Evolutionary conservation across 2,888 invertebrate genomes (phyloP).

Genomic region (Diaprepes abbreviatus): DNA sequence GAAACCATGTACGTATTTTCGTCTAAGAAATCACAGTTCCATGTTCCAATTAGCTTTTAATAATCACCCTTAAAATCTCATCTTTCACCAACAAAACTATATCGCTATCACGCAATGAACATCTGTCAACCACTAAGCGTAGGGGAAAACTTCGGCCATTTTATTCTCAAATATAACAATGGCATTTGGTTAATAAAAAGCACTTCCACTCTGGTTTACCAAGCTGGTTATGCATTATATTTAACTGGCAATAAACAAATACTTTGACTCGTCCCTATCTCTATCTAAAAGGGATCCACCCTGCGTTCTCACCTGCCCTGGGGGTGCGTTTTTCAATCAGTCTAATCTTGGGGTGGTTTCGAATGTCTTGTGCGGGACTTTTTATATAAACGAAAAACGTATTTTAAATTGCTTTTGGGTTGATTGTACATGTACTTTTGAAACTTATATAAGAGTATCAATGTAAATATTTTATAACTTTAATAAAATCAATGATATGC

Average conservation of each 20-base stretch:
- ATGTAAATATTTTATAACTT: too few relatives aligned
- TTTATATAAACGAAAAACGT: constrained; percentile 53
- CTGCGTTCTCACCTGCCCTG: constrained; percentile 59
- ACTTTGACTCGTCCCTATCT: constrained; percentile 57
- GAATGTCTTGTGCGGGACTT: constrained; percentile 41
- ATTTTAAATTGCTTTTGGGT: constrained; percentile 49
- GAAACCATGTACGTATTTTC: too few relatives aligned
- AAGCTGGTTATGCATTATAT: constrained; percentile 55
- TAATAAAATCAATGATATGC: too few relatives aligned
- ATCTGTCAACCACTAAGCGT: constrained; percentile 49
- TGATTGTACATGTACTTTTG: constrained; percentile 3
- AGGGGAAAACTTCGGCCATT: constrained; percentile 37
- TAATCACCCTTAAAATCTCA: not conserved
- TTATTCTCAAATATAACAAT: constrained; percentile 53
- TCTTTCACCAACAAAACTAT: constrained; percentile 1
- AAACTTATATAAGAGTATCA: not conserved
- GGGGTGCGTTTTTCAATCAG: constrained; percentile 61
- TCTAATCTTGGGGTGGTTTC: constrained; percentile 36
- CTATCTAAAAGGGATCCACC: constrained; percentile 48
- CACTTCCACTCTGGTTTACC: constrained; percentile 54
- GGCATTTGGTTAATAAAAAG: constrained; percentile 57
- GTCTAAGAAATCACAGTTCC: too few relatives aligned
- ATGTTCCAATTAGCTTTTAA: too few relatives aligned
- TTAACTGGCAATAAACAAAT: constrained; percentile 60
- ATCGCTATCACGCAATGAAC: constrained; percentile 40